Percentiles rank a stretch among this genome's conserved stretches.
These are phyloP conservation scores for Cirrhinus molitorella DNA, from an alignment of 2,797 vertebrate genomes.

Conservation along the genomic window DNA sequence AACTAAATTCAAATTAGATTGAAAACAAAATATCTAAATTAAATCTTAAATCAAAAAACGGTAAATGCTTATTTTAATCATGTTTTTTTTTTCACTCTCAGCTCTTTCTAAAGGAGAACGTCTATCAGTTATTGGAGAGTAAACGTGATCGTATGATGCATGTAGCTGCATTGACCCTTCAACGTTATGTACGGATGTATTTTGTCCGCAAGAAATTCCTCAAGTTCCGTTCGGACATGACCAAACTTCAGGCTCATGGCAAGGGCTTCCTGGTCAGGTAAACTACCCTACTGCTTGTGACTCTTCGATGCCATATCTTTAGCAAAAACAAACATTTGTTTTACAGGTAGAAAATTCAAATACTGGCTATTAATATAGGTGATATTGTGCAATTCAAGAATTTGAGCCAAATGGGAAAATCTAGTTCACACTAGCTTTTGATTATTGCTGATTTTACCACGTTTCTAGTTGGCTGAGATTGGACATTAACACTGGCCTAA, in stretches of 20 bases:
- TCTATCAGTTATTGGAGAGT: constrained; percentile 91
- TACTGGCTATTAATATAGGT: not conserved
- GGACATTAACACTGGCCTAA: not conserved
- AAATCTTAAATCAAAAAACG: not conserved
- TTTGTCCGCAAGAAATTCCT: constrained; percentile 84
- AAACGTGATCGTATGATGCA: constrained; percentile 87
- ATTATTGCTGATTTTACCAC: not conserved
- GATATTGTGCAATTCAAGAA: not conserved
- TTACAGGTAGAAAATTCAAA: not conserved
- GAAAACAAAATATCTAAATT: not conserved
- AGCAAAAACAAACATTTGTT: not conserved
- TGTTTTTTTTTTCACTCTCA: constrained; percentile 59
- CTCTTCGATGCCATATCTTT: not conserved
- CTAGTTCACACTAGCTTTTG: not conserved
- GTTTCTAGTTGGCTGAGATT: not conserved
- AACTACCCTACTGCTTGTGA: not conserved
- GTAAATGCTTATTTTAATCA: not conserved
- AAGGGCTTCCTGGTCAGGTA: constrained; percentile 89
- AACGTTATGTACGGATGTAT: constrained; percentile 85
- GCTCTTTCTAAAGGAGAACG: constrained; percentile 94
- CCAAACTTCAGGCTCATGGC: constrained; percentile 81
- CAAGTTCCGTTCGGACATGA: constrained; percentile 81
- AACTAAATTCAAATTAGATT: not conserved
- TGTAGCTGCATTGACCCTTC: constrained; percentile 87
- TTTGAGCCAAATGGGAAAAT: not conserved